Evolutionary conservation across 2,113 vertebrate genomes (phyloP), one percentile per base, ranked within the genome.

Genomic region (Heteronetta atricapilla): DNA sequence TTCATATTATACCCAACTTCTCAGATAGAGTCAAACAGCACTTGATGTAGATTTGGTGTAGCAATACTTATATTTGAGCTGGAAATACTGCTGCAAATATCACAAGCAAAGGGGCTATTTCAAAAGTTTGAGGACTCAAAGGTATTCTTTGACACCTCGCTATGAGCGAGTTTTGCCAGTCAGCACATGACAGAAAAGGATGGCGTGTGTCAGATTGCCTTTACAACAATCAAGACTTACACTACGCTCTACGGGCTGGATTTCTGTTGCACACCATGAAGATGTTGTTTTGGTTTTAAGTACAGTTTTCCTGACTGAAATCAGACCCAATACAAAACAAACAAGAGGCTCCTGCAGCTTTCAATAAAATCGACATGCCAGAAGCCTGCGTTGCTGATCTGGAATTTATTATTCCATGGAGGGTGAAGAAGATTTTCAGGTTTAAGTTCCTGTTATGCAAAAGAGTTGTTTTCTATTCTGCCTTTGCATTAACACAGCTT

Each of bases 371-470:
- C 88, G 78, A 50, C 86, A 20, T 84, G 62, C 94, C 93, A 92
- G 81, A 88, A 84, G 60, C 66, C 77, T 40, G 33, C 76, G 81
- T 82, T 90, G 58, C 73, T 81, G 62, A 75, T 93, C 68, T 88
- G 88, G 86, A 95, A 79, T 92, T 82, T 75, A 90, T 92, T 88
- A 96, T 88, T 94, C 73, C 62, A 42, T 73, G 40, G 88, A 96
- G 91, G 50, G 73, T 90, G 93, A 94, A 97, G 83, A 95, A 85
- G 81, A 92, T 96, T 95, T 95, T 93, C 86, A 95, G 90, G 82
- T 96, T 96, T 96, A 76, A 90, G 84, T 63, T 93, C 92, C 83
- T 95, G 93, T 92, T 96, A 96, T 84, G 88, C 92, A 93, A 91
- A 97, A 87, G 76, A 94, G 80, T 87, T 96, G 33, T 92, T 86